Percentiles rank a stretch among this genome's conserved stretches.
phyloP scores from a whole-genome alignment of 2,113 vertebrate genomes.

The Bagarius yarrelli region DNA sequence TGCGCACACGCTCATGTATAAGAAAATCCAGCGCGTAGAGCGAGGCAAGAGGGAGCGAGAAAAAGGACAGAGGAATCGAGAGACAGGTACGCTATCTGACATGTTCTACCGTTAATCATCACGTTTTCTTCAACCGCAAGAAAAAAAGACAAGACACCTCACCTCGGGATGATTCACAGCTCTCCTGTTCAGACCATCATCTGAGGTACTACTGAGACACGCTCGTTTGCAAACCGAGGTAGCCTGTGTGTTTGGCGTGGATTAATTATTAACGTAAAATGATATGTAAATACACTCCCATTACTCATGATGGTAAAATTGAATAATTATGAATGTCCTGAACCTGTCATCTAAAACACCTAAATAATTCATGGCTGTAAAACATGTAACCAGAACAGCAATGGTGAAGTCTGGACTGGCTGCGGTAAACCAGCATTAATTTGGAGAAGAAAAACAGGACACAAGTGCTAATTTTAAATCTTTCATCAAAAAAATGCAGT shows the following conservation, averaged over 20 bases:
- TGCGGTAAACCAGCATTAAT: background rate
- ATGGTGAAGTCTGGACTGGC: background rate
- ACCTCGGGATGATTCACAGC: conserved; percentile 31
- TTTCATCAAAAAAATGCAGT: background rate
- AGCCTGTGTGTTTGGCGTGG: background rate
- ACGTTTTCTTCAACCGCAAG: conserved; percentile 25
- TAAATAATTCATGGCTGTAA: conserved; percentile 17
- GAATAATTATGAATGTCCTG: conserved; percentile 16
- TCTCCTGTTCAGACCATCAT: conserved; percentile 7
- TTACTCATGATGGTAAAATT: conserved; percentile 1
- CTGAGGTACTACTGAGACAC: background rate
- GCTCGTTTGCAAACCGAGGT: background rate
- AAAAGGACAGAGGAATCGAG: background rate
- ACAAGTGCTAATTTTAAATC: conserved; percentile 9
- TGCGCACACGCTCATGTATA: conserved; percentile 33
- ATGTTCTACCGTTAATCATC: conserved; percentile 41
- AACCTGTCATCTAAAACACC: conserved; percentile 20
- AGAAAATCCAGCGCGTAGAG: conserved; percentile 14
- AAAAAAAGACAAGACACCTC: conserved; percentile 33
- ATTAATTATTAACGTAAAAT: conserved; percentile 21
- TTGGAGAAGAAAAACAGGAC: background rate
- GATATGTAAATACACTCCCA: conserved; percentile 15
- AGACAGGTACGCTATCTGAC: conserved; percentile 29
- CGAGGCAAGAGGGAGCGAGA: conserved; percentile 7
- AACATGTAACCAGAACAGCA: background rate